These are phyloP conservation scores for Melitaea cinxia DNA, from an alignment of 1,140 invertebrate genomes.

Conservation along the genomic window DNA sequence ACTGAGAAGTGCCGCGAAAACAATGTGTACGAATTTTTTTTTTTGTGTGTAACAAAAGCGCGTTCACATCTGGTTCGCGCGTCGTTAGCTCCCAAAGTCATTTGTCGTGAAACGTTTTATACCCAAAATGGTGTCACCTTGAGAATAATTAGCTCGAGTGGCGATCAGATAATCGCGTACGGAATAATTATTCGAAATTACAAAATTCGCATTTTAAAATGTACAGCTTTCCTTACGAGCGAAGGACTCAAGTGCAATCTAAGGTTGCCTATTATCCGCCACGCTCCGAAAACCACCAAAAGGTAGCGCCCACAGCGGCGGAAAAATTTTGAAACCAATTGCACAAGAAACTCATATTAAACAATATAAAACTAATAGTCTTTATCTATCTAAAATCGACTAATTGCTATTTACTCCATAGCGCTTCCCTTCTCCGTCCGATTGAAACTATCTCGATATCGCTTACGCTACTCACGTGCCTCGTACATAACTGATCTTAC, in stretches of 20 bases:
- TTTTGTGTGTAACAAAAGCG: constrained; percentile 47
- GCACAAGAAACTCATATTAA: constrained; percentile 76
- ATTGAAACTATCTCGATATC: constrained; percentile 41
- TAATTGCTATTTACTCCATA: constrained; percentile 75
- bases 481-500: constrained; percentile 51
- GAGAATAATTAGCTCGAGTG: constrained; percentile 47
- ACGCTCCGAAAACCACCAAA: constrained; percentile 80
- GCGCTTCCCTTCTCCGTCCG: constrained; percentile 42
- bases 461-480: constrained; percentile 37
- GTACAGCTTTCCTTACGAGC: constrained; percentile 71
- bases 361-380: constrained; percentile 76
- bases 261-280: constrained; percentile 79
- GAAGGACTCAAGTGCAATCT: constrained; percentile 78
- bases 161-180: constrained; percentile 49
- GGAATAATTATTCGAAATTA: constrained; percentile 48
- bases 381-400: constrained; percentile 72
- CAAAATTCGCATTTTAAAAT: constrained; percentile 67
- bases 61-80: constrained; percentile 46
- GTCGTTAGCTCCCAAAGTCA: constrained; percentile 38
- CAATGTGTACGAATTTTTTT: constrained; percentile 27
- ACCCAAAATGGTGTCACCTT: constrained; percentile 44
- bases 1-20: constrained; percentile 36
- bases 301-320: constrained; percentile 68
- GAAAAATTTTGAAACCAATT: constrained; percentile 79
- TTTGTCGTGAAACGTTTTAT: constrained; percentile 37